Evolutionary conservation across 2,797 vertebrate genomes (phyloP).

Genomic region (Leucoraja ocellata): DNA sequence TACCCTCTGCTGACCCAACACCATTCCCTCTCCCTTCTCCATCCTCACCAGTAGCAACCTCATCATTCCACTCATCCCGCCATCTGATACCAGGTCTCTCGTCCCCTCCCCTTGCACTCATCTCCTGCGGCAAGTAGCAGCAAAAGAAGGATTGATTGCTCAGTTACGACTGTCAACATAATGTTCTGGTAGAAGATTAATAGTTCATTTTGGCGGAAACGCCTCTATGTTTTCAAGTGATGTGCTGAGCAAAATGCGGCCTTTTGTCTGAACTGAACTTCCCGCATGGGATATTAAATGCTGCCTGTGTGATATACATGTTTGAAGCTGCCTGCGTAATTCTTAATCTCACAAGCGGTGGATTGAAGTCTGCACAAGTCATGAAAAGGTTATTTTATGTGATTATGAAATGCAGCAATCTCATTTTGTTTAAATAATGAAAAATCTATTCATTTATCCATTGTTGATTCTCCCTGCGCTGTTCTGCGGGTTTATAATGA

Average conservation of each 20-base stretch:
- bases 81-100: too few species aligned
- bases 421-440: constrained; percentile 16
- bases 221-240: neutral
- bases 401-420: constrained; percentile 6
- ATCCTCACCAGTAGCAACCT: too few species aligned
- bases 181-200: neutral
- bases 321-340: neutral
- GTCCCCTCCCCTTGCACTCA: neutral
- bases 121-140: neutral
- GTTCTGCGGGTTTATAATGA: neutral
- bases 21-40: too few species aligned
- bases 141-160: neutral
- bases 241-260: neutral
- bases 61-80: too few species aligned
- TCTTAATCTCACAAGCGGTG: neutral
- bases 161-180: neutral
- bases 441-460: constrained; percentile 29
- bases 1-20: neutral
- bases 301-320: neutral
- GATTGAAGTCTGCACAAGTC: constrained; percentile 1
- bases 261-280: neutral
- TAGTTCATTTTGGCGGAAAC: neutral
- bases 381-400: neutral
- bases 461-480: constrained; percentile 21
- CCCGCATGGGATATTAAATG: neutral